Conservation (phyloP, 2,113 vertebrate species). For the Engraulis encrasicolus region DNA sequence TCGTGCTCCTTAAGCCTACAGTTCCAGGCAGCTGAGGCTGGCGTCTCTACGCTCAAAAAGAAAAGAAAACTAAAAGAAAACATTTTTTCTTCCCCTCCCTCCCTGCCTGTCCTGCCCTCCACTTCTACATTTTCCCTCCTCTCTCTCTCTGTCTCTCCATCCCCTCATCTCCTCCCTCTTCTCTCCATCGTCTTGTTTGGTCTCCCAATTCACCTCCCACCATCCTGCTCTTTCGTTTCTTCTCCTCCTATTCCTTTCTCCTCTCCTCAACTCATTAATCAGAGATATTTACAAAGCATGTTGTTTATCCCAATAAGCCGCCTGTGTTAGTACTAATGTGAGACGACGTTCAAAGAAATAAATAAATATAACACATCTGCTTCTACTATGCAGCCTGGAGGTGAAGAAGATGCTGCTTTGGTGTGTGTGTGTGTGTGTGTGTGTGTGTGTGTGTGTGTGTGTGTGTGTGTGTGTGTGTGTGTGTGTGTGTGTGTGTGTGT, state of each 20-base stretch:
- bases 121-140: background rate
- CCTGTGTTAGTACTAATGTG: background rate
- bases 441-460: too few species aligned
- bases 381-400: background rate
- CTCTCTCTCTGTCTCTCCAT: background rate
- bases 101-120: background rate
- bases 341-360: background rate
- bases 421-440: background rate
- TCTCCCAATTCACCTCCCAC: background rate
- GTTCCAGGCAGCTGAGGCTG: background rate
- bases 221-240: too few species aligned
- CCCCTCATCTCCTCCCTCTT: background rate
- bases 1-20: background rate
- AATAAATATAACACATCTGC: background rate
- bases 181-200: background rate
- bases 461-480: too few species aligned
- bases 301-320: background rate
- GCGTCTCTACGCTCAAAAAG: background rate
- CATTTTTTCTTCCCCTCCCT: background rate
- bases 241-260: background rate
- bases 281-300: background rate
- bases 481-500: too few species aligned
- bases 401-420: too few species aligned
- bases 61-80: too few species aligned
- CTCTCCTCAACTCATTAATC: background rate